Percentiles rank a stretch among this genome's conserved stretches.
Conservation (phyloP, 2,888 invertebrate genomes). For the Metalampra italica region DNA sequence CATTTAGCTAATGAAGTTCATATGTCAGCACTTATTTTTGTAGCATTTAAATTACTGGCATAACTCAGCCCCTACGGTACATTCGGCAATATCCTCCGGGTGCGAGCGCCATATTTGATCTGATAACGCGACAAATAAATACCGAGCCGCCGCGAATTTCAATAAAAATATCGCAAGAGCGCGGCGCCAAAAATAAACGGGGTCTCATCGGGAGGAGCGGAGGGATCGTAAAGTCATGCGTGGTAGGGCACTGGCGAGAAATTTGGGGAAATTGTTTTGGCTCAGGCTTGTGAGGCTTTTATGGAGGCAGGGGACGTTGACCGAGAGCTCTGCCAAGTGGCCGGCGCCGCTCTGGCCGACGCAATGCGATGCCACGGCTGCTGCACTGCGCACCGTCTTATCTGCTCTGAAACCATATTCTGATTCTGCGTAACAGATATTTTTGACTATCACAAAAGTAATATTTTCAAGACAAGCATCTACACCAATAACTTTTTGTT, state of each 20-base stretch:
- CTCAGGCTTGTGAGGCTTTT: constrained; percentile 66
- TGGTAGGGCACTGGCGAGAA: constrained; percentile 68
- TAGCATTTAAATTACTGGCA: constrained; percentile 21
- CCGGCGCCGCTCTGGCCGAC: constrained; percentile 71
- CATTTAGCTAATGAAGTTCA: neutral
- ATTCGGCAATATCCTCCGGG: constrained; percentile 32
- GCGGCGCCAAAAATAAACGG: constrained; percentile 52
- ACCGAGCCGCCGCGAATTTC: constrained; percentile 48
- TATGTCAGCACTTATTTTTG: constrained; percentile 16
- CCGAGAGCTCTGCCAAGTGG: constrained; percentile 70
- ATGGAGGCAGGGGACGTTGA: constrained; percentile 66
- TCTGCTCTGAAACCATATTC: constrained; percentile 24
- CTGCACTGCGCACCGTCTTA: constrained; percentile 70
- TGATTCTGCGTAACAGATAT: too few relatives aligned
- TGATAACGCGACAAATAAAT: constrained; percentile 52
- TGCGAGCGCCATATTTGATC: constrained; percentile 47
- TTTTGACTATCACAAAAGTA: too few relatives aligned
- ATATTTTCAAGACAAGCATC: too few relatives aligned
- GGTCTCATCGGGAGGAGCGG: constrained; percentile 37
- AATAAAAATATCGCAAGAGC: constrained; percentile 50
- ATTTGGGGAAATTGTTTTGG: constrained; percentile 77
- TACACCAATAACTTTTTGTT: too few relatives aligned
- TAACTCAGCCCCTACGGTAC: constrained; percentile 25
- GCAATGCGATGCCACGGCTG: constrained; percentile 60
- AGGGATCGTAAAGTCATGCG: constrained; percentile 70